Base-by-base conservation (phyloP, 1,140 invertebrate species). In the Gryllus bimaculatus region DNA sequence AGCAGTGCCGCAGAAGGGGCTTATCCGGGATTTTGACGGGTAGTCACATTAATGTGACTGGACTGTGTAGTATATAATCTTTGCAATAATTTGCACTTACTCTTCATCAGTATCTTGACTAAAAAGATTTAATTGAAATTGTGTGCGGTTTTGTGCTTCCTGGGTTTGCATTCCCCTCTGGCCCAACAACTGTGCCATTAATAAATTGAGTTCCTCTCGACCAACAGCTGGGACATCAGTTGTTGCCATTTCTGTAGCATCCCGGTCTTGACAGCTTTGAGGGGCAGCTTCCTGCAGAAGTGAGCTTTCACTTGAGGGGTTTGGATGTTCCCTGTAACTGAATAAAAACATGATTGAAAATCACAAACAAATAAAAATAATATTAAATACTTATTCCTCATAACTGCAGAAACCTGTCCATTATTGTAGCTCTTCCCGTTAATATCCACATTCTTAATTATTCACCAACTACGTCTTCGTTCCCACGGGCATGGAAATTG, bases 151-250 rank as follows among this genome's bases (percentile, higher is more conserved):
- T 13, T 13, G 18, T 66, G 54, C 10, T 66, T 66, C 48, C 48
- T 73, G 75, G 8, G 26, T 74, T 7, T 47, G 66, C 8, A 18
- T 8, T 21, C 39, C 39, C 26, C 49, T 21, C 15, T 76, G 47
- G 73, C 81, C 82, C 75, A 81, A 73, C 66, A 83, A 75, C 73
- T 83, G 83, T 10, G 81, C 79, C 15, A 83, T 80, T 49, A 83
- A 79, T 6, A 83, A 76, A 74, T 83, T 82, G 26, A 83, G 80
- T 49, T 83, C 83, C 66, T 82, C 80, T 73, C 79, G 10, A 48
- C 78, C 78, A 20, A 73, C 78, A 12, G 21, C 26, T 48, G 48
- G 48, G 2, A 21, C 8, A 15, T 78, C 78, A 5, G 78, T 18
- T 13, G 15, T 15, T 12, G 39, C 26, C 8, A 12, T 7, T 7